A percentile compares a stretch with the other conserved stretches of the same genome.
These are phyloP conservation scores for Drosophila niveifrons DNA, from an alignment of 2,888 invertebrate species.

Conservation along the genomic window DNA sequence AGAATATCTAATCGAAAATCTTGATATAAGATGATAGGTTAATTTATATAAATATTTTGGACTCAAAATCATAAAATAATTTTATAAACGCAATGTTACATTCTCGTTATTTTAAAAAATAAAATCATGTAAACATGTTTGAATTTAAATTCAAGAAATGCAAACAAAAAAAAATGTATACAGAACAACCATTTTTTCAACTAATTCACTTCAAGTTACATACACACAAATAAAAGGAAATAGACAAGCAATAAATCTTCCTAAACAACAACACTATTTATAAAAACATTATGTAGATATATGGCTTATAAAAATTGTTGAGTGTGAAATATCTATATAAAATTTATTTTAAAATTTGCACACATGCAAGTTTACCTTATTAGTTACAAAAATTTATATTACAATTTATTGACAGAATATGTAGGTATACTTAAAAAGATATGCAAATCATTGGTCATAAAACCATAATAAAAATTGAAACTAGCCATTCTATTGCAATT, in stretches of 20 bases:
- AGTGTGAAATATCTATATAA: neutral
- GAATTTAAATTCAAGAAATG: conserved; percentile 18
- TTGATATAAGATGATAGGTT: conserved; percentile 42
- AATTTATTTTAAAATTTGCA: neutral
- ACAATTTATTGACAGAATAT: conserved; percentile 61
- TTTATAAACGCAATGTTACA: conserved; percentile 39
- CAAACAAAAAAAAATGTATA: conserved; percentile 34
- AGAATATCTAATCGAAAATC: conserved; percentile 48
- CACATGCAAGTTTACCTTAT: conserved; percentile 42
- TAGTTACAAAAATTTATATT: conserved; percentile 70
- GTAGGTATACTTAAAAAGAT: conserved; percentile 78
- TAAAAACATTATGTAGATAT: conserved; percentile 31
- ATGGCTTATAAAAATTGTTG: conserved; percentile 6
- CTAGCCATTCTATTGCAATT: neutral
- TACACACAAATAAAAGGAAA: conserved; percentile 57
- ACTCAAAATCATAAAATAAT: conserved; percentile 49
- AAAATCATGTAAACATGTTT: neutral
- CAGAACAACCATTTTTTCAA: neutral
- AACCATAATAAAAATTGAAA: neutral
- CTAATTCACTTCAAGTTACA: conserved; percentile 72
- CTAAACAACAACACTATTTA: conserved; percentile 48
- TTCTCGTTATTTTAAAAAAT: conserved; percentile 8
- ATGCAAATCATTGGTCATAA: neutral
- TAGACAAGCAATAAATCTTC: conserved; percentile 65
- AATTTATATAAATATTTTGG: conserved; percentile 59